These are phyloP conservation scores for Trachops cirrhosus DNA, from an alignment of 2,797 vertebrate genomes.

Conservation along the genomic window DNA sequence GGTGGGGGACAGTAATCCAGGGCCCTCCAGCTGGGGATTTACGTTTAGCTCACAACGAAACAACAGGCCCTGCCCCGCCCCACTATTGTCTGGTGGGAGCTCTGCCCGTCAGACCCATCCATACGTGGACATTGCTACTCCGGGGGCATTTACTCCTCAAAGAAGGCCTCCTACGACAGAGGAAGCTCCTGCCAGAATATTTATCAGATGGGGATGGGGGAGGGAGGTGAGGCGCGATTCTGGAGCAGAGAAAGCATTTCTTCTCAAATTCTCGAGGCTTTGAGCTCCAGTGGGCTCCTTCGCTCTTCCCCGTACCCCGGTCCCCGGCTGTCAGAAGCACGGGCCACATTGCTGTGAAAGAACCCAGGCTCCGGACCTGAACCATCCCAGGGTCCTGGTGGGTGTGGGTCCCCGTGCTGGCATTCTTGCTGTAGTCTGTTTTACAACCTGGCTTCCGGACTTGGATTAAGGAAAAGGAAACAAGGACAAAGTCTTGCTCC, in stretches of 20 bases:
- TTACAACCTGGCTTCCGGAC: neutral
- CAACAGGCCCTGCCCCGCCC: neutral
- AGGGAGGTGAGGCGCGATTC: neutral
- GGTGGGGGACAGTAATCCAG: neutral
- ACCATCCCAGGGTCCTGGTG: accelerated
- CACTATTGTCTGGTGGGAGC: neutral
- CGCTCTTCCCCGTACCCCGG: accelerated
- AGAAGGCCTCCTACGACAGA: neutral
- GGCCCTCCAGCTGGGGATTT: neutral
- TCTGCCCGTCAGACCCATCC: neutral
- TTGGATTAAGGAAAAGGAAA: neutral
- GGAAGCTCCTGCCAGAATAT: neutral
- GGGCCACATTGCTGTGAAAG: accelerated
- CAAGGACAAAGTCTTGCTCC: neutral
- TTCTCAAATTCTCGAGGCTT: neutral
- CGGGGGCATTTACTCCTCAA: neutral
- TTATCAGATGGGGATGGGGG: neutral
- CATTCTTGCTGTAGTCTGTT: neutral
- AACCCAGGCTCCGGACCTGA: neutral
- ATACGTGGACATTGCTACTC: neutral
- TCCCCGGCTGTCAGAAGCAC: neutral
- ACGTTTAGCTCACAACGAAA: neutral
- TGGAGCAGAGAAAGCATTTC: neutral
- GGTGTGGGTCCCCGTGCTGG: neutral
- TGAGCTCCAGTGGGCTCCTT: neutral